Base-by-base conservation (phyloP, 2,888 invertebrate species). In the Ormyrus labotus region DNA sequence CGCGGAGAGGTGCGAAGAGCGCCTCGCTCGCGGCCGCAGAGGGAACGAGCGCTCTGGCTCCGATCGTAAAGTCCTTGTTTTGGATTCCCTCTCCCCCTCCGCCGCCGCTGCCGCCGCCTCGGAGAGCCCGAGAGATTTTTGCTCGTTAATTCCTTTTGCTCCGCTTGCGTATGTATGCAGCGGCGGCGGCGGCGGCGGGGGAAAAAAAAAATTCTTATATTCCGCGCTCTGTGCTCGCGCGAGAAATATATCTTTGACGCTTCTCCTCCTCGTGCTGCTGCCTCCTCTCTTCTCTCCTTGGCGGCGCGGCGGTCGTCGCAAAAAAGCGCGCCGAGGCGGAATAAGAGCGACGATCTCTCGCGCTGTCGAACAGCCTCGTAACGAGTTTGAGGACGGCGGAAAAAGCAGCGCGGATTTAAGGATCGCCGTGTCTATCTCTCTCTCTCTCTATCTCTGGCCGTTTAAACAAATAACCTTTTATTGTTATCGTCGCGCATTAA, bases 141-240 rank as follows among this genome's bases (percentile, higher is more conserved):
- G 78, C 81, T 78, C 78, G 81, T 74, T 78, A 74, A 81, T 81
- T 78, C 74, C 53, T 78, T 81, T 78, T 78, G 81, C 81, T 78
- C 67, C 5, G 51, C 45, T 69, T 58, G 63, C 74, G n/a, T 11
- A 13, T 48, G 7, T 64, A 34, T 9, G 48, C 53, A n/a, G 61
- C 61, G 50, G 34, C 34, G 55, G 60, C 13, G 48, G 51, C n/a
- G n/a, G 55, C 6, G 34, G 45, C 8, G 47, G 34, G 45, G 60
- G 51, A 13, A 63, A 48, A 19, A 78, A 79, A 61, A 68, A 63
- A 58, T 74, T 73, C 67, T 80, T 80, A 80, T 76, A 13, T 13
- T 13, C 13, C 13, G 13, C 13, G 13, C 13, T 13, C 13, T 13
- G 13, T 13, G 13, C 72, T 72, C 50, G 57, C 53, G n/a, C 48